These are phyloP conservation scores for Esperia sulphurella DNA, from an alignment of 2,888 invertebrate species.

Conservation along the genomic window DNA sequence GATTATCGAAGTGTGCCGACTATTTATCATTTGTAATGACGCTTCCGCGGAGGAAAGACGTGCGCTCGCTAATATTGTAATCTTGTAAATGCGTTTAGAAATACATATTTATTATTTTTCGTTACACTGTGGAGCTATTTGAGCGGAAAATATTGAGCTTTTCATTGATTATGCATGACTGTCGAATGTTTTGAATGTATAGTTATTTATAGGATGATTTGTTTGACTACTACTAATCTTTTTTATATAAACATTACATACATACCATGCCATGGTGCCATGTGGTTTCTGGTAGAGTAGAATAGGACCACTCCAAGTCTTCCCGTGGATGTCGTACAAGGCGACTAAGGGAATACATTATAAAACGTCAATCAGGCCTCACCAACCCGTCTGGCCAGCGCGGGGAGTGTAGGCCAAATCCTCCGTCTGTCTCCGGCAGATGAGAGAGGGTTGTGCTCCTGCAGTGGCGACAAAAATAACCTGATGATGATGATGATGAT, in stretches of 20 bases:
- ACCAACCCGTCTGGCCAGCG: too few species aligned
- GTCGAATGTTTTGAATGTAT: slow-evolving; percentile 22
- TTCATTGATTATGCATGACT: slow-evolving; percentile 60
- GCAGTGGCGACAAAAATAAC: too few species aligned
- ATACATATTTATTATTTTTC: slow-evolving; percentile 69
- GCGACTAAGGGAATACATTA: too few species aligned
- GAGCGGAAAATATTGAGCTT: slow-evolving; percentile 68
- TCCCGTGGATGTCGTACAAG: too few species aligned
- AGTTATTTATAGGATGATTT: neutral
- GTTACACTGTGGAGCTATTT: slow-evolving; percentile 44
- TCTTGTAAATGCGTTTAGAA: slow-evolving; percentile 72
- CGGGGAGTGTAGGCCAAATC: too few species aligned
- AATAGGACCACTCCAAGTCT: too few species aligned
- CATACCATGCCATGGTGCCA: neutral
- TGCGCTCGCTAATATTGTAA: slow-evolving; percentile 73
- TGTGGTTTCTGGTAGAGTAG: too few species aligned
- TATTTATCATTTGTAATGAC: slow-evolving; percentile 79
- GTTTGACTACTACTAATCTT: neutral
- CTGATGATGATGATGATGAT: too few species aligned
- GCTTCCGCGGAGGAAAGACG: slow-evolving; percentile 57
- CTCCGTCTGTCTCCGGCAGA: too few species aligned
- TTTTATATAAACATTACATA: neutral
- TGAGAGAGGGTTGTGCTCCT: too few species aligned
- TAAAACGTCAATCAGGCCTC: too few species aligned
- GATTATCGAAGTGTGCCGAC: slow-evolving; percentile 78